Conservation (phyloP, 1,140 invertebrate species). For the Caerostris darwini region DNA sequence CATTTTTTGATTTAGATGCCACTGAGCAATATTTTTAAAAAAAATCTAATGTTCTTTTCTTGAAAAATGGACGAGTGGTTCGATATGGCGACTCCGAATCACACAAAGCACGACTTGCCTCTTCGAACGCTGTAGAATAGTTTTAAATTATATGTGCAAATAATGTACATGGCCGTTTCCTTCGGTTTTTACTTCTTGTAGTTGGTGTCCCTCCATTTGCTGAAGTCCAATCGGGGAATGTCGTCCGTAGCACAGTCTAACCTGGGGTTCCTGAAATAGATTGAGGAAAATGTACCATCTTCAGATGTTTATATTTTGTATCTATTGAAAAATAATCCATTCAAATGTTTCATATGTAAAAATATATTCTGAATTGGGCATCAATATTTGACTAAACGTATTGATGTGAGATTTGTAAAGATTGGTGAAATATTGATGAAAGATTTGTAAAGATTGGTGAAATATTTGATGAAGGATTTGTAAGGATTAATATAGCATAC, state of each 20-base stretch:
- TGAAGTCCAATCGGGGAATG: constrained; percentile 79
- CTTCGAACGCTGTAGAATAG: constrained; percentile 40
- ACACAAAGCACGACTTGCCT: constrained; percentile 33
- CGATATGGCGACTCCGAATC: constrained; percentile 49
- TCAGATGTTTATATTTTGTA: no score
- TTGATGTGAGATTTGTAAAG: no score
- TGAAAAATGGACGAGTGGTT: not conserved
- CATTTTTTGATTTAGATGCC: not conserved
- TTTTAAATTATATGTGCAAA: constrained; percentile 74
- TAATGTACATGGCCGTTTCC: constrained; percentile 61
- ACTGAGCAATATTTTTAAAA: not conserved
- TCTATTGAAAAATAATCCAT: no score
- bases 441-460: no score
- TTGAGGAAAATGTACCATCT: no score
- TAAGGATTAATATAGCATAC: no score
- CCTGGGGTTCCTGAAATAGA: constrained; percentile 79
- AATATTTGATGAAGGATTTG: no score
- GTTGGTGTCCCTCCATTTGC: constrained; percentile 78
- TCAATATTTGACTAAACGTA: no score
- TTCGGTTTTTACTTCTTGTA: constrained; percentile 72
- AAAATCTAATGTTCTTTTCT: not conserved
- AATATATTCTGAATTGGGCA: no score
- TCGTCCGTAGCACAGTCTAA: constrained; percentile 78
- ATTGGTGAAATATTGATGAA: no score
- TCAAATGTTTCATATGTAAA: no score